phyloP scores from a whole-genome alignment of 2,113 vertebrate species.

The Ancistrus triradiatus region DNA sequence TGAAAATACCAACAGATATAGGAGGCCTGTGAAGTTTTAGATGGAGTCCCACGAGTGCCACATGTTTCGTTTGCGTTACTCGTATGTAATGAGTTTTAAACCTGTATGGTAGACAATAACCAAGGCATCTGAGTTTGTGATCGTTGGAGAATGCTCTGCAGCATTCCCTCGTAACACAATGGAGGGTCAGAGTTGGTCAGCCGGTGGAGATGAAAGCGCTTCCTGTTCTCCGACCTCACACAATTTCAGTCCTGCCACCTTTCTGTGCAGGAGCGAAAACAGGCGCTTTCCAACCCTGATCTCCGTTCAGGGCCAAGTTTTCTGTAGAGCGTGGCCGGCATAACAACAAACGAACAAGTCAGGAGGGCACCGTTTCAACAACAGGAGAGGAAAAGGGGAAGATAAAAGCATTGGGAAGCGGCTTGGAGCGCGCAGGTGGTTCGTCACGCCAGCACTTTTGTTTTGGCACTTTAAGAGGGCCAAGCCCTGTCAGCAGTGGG shows the following conservation, averaged over 20 bases:
- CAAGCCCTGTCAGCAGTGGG: conserved; percentile 7
- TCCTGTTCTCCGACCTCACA: conserved; percentile 44
- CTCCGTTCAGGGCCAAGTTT: conserved; percentile 18
- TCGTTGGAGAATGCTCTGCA: conserved; percentile 14
- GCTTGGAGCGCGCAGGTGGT: not conserved
- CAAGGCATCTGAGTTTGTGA: not conserved
- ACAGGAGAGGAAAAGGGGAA: conserved; percentile 15
- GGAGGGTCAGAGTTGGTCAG: conserved; percentile 34
- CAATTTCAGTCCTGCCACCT: conserved; percentile 38
- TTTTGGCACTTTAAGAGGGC: conserved; percentile 22
- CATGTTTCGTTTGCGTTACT: no score
- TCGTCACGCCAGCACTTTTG: conserved; percentile 12
- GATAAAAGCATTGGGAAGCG: conserved; percentile 19
- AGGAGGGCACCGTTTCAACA: conserved; percentile 35
- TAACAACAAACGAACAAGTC: conserved; percentile 33
- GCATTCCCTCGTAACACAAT: conserved; percentile 34
- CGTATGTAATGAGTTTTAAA: not conserved
- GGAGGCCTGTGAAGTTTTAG: no score
- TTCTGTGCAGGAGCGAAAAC: conserved; percentile 42
- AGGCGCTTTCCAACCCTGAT: conserved; percentile 29
- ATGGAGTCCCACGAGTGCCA: no score
- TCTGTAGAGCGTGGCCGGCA: conserved; percentile 25
- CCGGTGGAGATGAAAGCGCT: conserved; percentile 45
- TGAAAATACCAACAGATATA: no score
- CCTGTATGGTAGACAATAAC: not conserved